Evolutionary conservation across 2,113 vertebrate genomes (phyloP), one percentile per base, ranked within the genome.

Genomic region (Cynocephalus volans): DNA sequence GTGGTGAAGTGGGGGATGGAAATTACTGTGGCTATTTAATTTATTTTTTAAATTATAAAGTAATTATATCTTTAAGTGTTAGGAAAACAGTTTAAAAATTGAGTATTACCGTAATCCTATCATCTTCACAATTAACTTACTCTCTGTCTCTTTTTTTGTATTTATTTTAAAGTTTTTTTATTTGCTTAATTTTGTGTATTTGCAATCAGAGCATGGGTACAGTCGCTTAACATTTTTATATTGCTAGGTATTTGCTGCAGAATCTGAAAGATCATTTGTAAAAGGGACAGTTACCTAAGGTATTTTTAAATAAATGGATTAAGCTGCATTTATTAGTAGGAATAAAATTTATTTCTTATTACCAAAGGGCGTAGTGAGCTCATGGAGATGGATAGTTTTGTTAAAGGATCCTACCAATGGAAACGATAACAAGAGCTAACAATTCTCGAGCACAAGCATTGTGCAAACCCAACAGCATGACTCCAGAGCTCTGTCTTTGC

Each of bases 301-400:
- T 70, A 54, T 52, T 84, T 83, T 84, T 6, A n/a, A 93, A 95
- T 88, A 86, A 95, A 67, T 75, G 13, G 13, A 73, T 84, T 52
- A 80, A 48, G 17, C 8, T 52, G 6, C 33, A 52, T 56, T 95
- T 69, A 56, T 76, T 95, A 69, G 10, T 23, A 75, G 62, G 56
- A 36, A 77, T 52, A 76, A 81, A 88, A 45, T 69, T 62, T 88
- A 36, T 19, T 64, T 87, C 11, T 79, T 93, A 65, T 58, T 91
- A 88, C 8, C 13, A 12, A 86, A 73, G 10, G 75, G 69, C 15
- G 10, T 72, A 19, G 7, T 23, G 41, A 64, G 21, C 14, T 85
- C 19, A 23, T 21, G 19, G 31, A 77, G 41, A 36, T 62, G 45
- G n/a, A n/a, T 83, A 80, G 2, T 13, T 12, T 0, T 67, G 48